phyloP scores from a whole-genome alignment of 2,113 vertebrate genomes.

The Carassius gibelio region DNA sequence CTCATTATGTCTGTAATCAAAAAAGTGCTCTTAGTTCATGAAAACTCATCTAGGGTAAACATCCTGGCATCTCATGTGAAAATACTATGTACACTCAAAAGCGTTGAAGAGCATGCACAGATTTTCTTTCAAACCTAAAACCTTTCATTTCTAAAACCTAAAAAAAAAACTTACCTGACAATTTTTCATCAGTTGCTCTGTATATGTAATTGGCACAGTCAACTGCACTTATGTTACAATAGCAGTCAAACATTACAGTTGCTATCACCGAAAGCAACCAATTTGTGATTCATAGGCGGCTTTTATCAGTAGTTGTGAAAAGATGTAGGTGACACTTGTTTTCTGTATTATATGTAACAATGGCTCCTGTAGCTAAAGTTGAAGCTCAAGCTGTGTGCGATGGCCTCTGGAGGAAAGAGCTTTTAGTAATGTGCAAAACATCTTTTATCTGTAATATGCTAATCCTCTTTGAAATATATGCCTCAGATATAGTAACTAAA shows the following conservation, averaged over 20 bases:
- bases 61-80: neutral
- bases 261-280: neutral
- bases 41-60: neutral
- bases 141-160: too few species aligned
- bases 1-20: neutral
- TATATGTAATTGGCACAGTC: neutral
- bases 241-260: neutral
- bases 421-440: slow-evolving; percentile 5
- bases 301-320: neutral
- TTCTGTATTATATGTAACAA: neutral
- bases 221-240: neutral
- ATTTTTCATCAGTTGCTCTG: neutral
- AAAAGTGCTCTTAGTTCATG: neutral
- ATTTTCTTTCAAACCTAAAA: neutral
- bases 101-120: neutral
- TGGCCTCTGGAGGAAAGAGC: neutral
- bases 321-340: neutral
- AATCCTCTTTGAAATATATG: neutral
- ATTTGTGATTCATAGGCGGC: neutral
- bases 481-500: neutral
- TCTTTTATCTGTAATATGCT: neutral
- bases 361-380: neutral
- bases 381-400: neutral
- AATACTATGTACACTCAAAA: neutral
- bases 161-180: neutral